These are phyloP conservation scores for Hemiscyllium ocellatum DNA, from an alignment of 2,113 vertebrate genomes.

Conservation along the genomic window DNA sequence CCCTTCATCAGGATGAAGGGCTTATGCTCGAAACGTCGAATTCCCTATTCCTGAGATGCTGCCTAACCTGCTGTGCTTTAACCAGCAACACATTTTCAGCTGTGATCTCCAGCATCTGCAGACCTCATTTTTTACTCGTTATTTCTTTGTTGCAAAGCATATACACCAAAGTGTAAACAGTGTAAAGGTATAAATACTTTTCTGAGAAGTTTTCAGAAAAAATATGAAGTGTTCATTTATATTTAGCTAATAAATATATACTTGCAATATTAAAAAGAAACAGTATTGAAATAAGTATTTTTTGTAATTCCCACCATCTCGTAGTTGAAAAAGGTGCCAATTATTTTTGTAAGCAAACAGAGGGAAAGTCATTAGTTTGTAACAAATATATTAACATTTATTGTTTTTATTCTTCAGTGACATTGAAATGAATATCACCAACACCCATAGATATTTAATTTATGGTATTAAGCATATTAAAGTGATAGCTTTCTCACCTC, in stretches of 20 bases:
- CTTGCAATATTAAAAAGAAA: not conserved
- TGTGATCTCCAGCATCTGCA: too few relatives aligned
- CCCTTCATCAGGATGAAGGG: too few relatives aligned
- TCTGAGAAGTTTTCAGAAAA: not conserved
- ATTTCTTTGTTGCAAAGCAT: not conserved
- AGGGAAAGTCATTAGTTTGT: not conserved
- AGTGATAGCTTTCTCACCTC: not conserved
- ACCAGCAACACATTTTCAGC: too few relatives aligned
- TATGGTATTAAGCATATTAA: too few relatives aligned
- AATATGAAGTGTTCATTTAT: not conserved
- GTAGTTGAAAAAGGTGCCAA: not conserved
- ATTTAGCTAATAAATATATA: not conserved
- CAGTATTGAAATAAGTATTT: not conserved
- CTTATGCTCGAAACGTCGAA: too few relatives aligned
- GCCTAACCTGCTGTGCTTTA: too few relatives aligned
- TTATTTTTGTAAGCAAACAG: not conserved
- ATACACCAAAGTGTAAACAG: not conserved
- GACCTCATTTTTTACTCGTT: too few relatives aligned
- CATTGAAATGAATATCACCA: not conserved
- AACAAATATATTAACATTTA: not conserved
- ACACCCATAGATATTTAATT: not conserved
- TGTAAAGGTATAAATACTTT: not conserved
- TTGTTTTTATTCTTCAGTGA: not conserved
- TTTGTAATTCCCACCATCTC: not conserved
- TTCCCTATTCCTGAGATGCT: too few relatives aligned